Percentiles rank a stretch among this genome's conserved stretches.
phyloP scores from a whole-genome alignment of 2,888 invertebrate species.

The Sarcophaga rosellei region DNA sequence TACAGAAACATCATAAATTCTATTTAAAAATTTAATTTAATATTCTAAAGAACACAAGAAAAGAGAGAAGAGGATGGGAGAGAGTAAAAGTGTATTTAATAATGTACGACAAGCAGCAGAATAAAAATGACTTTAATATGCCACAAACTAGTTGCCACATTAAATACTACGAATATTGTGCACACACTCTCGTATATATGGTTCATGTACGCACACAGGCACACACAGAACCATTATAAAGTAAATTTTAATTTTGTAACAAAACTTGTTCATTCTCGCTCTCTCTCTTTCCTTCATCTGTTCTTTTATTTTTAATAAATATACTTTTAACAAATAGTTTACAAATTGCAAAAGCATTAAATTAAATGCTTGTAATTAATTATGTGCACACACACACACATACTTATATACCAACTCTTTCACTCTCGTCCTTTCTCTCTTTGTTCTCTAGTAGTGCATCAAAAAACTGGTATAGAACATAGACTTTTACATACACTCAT shows the following conservation, averaged over 20 bases:
- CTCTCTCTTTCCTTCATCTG: neutral
- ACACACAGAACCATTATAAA: neutral
- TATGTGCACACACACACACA: conserved; percentile 57
- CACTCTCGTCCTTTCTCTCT: neutral
- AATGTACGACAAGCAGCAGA: conserved; percentile 22
- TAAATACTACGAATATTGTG: conserved; percentile 4
- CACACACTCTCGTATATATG: neutral
- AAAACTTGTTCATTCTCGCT: conserved; percentile 22
- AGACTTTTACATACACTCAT: neutral
- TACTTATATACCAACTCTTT: neutral
- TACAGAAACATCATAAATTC: conserved; percentile 35
- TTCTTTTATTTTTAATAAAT: conserved; percentile 9
- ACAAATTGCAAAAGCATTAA: conserved; percentile 67
- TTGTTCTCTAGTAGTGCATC: neutral
- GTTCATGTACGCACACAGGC: neutral
- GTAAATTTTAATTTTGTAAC: conserved; percentile 62
- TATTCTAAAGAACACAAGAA: conserved; percentile 21
- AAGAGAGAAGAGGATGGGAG: conserved; percentile 14
- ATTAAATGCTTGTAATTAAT: conserved; percentile 68
- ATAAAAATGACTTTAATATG: conserved; percentile 25
- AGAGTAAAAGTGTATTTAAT: neutral
- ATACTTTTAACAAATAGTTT: conserved; percentile 65
- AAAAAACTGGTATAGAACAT: neutral
- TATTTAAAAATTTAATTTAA: conserved; percentile 61
- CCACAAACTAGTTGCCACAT: conserved; percentile 27